Base-by-base conservation (phyloP, 2,113 vertebrate species). In the Natator depressus region DNA sequence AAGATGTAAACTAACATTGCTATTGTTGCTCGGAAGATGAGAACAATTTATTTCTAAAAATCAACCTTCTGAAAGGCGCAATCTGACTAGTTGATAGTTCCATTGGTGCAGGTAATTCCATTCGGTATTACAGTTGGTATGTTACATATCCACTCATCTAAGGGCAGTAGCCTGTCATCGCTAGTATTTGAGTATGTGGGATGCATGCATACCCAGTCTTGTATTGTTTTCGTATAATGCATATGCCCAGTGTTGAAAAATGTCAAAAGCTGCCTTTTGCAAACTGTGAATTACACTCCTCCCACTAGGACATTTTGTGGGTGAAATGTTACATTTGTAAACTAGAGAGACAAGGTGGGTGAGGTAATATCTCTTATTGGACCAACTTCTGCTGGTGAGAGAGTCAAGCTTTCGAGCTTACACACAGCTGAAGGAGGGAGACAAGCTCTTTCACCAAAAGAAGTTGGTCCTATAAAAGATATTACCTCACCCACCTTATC, bases 311-410 rank as follows among this genome's bases (percentile, higher is more conserved):
- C 95, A 55, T 94, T 97, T 96, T 79, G 90, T 91, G 82, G 91
- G 92, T 96, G 91, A 96, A 96, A 94, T 94, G 96, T 80, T 96
- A 89, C 94, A 76, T 85, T 94, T 90, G 93, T 94, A 96, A 97
- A 89, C 90, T 62, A 62, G 59, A 62, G 59, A 31, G 29, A 62
- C 59, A 62, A 31, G 29, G 59, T 31, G 59, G 29, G 3, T 31
- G 59, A 62, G 55, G 55, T 27, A 62, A 62, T 62, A 31, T 31
- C 12, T 62, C 31, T 62, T 62, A 62, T 14, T 62, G 59, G 59
- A 62, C 59, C 5, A 62, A 62, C 29, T 62, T 62, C 59, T 62
- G 59, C 31, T 62, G 59, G 59, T 31, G 59, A 62, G 27, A 31
- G 27, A 62, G 29, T 31, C 59, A 62, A 31, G 59, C 29, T 62